phyloP scores from a whole-genome alignment of 2,888 invertebrate genomes.

The Subacronicta megacephala region DNA sequence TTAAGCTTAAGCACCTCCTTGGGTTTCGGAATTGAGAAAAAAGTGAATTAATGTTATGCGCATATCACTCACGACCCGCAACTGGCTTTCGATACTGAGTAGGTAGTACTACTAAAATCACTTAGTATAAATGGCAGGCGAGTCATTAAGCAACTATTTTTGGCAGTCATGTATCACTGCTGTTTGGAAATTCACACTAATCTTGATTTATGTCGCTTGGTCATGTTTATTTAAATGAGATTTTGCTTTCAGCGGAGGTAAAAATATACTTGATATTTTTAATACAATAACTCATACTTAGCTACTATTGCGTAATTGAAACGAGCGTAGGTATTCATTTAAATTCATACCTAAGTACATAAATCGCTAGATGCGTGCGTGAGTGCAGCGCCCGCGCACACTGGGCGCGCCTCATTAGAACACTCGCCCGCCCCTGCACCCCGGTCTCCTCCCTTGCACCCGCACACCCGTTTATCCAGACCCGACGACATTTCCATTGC shows the following conservation, averaged over 20 bases:
- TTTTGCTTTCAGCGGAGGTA: constrained; percentile 48
- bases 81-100: constrained; percentile 41
- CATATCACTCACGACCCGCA: constrained; percentile 49
- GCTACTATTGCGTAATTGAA: constrained; percentile 70
- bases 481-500: constrained; percentile 84
- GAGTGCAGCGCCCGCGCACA: constrained; percentile 79
- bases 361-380: constrained; percentile 72
- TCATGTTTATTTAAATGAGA: constrained; percentile 61
- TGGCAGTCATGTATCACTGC: constrained; percentile 60
- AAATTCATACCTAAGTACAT: constrained; percentile 76
- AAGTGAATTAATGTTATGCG: constrained; percentile 70
- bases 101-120: constrained; percentile 39
- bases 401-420: constrained; percentile 81
- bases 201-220: constrained; percentile 67
- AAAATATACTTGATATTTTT: constrained; percentile 42
- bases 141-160: constrained; percentile 64
- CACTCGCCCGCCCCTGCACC: constrained; percentile 65
- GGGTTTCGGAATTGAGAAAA: constrained; percentile 70
- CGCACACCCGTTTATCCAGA: constrained; percentile 81
- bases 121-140: constrained; percentile 51
- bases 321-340: constrained; percentile 77
- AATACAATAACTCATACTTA: constrained; percentile 44
- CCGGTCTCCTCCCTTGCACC: constrained; percentile 59
- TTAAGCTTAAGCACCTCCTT: constrained; percentile 72
- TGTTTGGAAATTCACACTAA: constrained; percentile 70